Conservation (phyloP, 2,797 vertebrate genomes). For the Sebastolobus altivelis region DNA sequence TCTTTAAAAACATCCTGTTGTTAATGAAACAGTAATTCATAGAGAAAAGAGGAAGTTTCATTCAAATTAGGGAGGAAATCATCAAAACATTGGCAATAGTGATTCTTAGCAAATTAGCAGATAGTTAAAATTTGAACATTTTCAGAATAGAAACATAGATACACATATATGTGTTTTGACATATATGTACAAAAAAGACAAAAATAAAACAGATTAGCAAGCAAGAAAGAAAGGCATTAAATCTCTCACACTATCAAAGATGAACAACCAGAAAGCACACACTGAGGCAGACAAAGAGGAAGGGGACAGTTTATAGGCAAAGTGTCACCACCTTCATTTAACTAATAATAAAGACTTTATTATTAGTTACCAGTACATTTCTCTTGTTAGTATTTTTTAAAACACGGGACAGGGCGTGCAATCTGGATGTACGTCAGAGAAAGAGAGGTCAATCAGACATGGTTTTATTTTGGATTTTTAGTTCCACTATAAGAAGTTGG, state of each 20-base stretch:
- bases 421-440: constrained; percentile 94
- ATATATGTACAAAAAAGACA: constrained; percentile 79
- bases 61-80: constrained; percentile 63
- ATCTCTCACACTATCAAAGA: constrained; percentile 90
- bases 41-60: constrained; percentile 80
- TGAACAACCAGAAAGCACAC: constrained; percentile 93
- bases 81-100: constrained; percentile 80
- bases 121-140: constrained; percentile 76
- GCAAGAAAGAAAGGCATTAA: constrained; percentile 78
- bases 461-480: constrained; percentile 64
- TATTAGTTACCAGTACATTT: constrained; percentile 83
- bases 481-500: constrained; percentile 82
- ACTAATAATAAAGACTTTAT: constrained; percentile 83
- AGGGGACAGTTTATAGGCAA: constrained; percentile 85
- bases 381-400: constrained; percentile 85
- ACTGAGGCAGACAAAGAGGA: constrained; percentile 87
- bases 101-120: constrained; percentile 81
- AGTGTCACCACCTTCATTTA: constrained; percentile 81
- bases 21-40: constrained; percentile 44
- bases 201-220: constrained; percentile 73
- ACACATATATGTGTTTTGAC: constrained; percentile 77
- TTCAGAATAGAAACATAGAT: constrained; percentile 74
- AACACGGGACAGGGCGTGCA: constrained; percentile 90
- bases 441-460: constrained; percentile 76
- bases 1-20: constrained; percentile 16